Evolutionary conservation across 2,797 vertebrate species (phyloP), one percentile per base, ranked within the genome.

Genomic region (Poecilia velifera): DNA sequence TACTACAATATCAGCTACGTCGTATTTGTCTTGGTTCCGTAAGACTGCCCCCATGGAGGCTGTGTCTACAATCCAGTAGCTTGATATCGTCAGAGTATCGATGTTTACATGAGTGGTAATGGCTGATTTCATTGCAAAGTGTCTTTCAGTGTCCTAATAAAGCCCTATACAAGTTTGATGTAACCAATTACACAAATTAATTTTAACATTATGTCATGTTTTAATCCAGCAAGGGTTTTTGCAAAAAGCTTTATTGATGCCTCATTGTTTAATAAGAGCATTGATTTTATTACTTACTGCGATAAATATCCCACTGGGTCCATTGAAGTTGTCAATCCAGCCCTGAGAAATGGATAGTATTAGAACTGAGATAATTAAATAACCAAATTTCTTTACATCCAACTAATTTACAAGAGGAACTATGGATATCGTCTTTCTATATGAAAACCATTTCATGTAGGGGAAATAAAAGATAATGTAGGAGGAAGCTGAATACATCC

Each of bases 301-400:
- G 90, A 99, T 99, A 89, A 99, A 97, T 86, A 99, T 96, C 91
- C 98, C 98, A 95, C 98, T 99, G 22, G 98, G 98, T 90, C 98
- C 98, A 82, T 99, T 99, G 94, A 98, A 99, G 94, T 98, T 99
- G 95, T 99, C 98, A 84, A 99, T 99, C 98, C 98, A 99, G 81
- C 98, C 98, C 98, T 99, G 82, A 66, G 74, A 82, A 16, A 68
- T 66, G 3, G 7, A 43, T 51, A 10, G 16, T 45, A 51, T 39
- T n/a, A 75, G 4, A 2, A 12, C 6, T 22, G 41, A 77, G 57
- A 5, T 25, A 1, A 53, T n/a, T 20, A 14, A 4, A 1, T 74
- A n/a, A 53, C 1, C 7, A 64, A 3, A 72, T 34, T 57, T 18
- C 12, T 36, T 25, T 70, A 12, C n/a, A 25, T 3, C 22, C 4